Base-by-base conservation (phyloP, 2,888 invertebrate species). In the Ypsolopha sequella region DNA sequence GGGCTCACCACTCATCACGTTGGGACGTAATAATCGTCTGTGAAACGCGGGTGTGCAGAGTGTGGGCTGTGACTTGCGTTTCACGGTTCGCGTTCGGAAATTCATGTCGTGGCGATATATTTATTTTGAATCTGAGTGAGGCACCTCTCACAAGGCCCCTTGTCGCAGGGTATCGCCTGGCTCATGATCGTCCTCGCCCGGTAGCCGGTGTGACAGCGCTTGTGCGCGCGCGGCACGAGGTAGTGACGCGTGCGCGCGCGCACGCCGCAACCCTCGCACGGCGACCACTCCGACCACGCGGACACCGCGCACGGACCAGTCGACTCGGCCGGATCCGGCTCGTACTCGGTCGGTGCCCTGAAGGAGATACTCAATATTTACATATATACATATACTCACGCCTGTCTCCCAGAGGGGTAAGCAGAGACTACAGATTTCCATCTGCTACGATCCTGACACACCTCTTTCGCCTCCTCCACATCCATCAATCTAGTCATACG, bases 201-300 rank as follows among this genome's bases (percentile, higher is more conserved):
- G 63, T 63, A 79, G 2, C 82, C 78, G 38, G 84, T 68, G 68
- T 88, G 88, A 63, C 92, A 93, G 51, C 88, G 88, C 64, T 92
- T 92, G 54, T 84, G 88, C 0, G 91, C 92, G 48, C 88, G 87
- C 54, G 88, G 82, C 51, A 74, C 88, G 41, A 89, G 71, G 73
- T 92, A 94, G 60, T 89, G 89, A 0, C 95, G 82, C 8, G 91
- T 89, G 52, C 94, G 89, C 0, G 91, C 91, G 55, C 92, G 90
- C n/a, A 89, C 88, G 0, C 95, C 90, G 38, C 90, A 91, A 6
- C 92, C 92, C 54, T 70, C 76, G 70, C 95, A 95, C 34, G 91
- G 88, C 0, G 93, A 92, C 94, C 94, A 95, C 38, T 88, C 88
- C 1, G 91, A 89, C 95, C 95, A 96, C 13, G 88, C 81, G 0